phyloP scores from a whole-genome alignment of 2,113 vertebrate genomes.

The Nymphicus hollandicus region DNA sequence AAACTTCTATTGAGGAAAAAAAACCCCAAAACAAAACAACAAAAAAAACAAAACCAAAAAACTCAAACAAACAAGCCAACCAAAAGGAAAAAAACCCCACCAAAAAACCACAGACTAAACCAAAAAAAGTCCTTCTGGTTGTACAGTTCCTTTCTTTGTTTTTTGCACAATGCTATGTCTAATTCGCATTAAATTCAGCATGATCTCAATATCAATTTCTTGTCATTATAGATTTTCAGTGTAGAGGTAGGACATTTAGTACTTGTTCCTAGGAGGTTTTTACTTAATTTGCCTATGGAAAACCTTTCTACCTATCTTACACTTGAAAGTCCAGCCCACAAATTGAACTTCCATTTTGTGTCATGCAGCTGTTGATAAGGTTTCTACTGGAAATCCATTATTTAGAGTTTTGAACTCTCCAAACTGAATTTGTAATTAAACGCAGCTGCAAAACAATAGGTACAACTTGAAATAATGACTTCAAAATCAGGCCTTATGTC shows the following conservation, averaged over 20 bases:
- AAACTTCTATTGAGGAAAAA: background rate
- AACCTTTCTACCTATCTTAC: background rate
- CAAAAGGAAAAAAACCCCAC: background rate
- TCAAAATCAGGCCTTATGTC: background rate
- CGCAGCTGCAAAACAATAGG: background rate
- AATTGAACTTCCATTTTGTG: background rate
- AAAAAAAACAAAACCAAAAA: background rate
- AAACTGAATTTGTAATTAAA: background rate
- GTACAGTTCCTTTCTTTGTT: background rate
- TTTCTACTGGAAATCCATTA: background rate
- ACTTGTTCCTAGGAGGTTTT: background rate
- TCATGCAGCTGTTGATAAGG: background rate
- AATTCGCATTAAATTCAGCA: background rate
- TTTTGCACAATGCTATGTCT: background rate
- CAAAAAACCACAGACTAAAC: background rate
- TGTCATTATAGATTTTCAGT: background rate
- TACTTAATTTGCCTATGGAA: background rate
- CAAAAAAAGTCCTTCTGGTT: background rate
- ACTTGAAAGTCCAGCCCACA: background rate
- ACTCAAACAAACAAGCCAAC: background rate
- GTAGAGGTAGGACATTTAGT: background rate
- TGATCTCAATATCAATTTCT: background rate
- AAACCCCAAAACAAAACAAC: background rate
- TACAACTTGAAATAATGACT: background rate
- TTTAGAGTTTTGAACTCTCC: background rate